Base-by-base conservation (phyloP, 2,888 invertebrate genomes). In the Agrotis ipsilon region DNA sequence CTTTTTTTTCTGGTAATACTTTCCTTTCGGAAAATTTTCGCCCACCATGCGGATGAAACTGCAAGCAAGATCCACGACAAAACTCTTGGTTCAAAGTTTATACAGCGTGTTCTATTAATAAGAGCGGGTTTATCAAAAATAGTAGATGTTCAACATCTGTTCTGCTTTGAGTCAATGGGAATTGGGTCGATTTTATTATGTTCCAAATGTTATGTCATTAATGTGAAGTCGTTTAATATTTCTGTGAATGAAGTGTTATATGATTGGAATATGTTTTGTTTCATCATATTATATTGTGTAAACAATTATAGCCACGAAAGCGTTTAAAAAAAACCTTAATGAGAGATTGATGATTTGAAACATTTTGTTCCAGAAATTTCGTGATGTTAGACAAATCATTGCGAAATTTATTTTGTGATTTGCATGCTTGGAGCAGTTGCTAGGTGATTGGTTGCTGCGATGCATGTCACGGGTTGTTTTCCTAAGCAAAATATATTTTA, bases 111-210 rank as follows among this genome's bases (percentile, higher is more conserved):
- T 61, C 75, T 82, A 80, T 71, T 75, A 74, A 80, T 82, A 83
- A 71, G 68, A 48, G 24, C 58, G 18, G 39, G 75, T 72, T 61
- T 80, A 83, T 82, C 75, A 81, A 80, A 39, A 78, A 81, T 78
- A 75, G 78, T 75, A 9, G 24, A 0, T 74, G 71, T 48, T 74
- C 27, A 71, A 48, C 71, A 71, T 71, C 65, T 71, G 71, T 65
- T 75, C 0, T 6, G 21, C 67, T 64, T 43, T 27, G 46, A 6
- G 52, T 66, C 32, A 82, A 75, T 82, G 84, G 65, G 80, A 85
- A 86, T 73, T 68, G 60, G 86, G 84, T 82, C 86, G 72, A 55
- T 69, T 75, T 76, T 81, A 83, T 80, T 72, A 78, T 69, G 70
- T 73, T 63, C 68, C 67, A 48, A 64, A 62, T 68, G 64, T 79